A percentile compares a stretch with the other conserved stretches of the same genome.
phyloP scores from a whole-genome alignment of 2,888 invertebrate genomes.

The Cacoxenus indagator region DNA sequence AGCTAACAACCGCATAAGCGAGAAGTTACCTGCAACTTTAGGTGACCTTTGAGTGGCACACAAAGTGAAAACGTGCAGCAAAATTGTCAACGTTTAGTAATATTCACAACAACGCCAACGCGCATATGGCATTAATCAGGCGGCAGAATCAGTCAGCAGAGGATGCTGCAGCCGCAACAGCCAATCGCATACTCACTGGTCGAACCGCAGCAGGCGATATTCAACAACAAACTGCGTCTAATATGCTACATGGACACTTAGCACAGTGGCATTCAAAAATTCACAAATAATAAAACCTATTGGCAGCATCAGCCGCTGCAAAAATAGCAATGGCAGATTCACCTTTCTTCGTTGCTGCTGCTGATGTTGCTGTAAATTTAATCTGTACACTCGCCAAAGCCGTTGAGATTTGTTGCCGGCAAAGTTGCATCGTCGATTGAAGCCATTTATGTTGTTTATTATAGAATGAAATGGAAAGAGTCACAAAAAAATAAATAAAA shows the following conservation, averaged over 20 bases:
- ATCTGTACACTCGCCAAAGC: constrained; percentile 17
- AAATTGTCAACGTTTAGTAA: constrained; percentile 58
- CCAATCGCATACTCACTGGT: constrained; percentile 20
- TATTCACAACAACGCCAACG: constrained; percentile 31
- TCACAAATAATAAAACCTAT: neutral
- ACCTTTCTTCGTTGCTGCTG: neutral
- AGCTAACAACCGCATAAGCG: constrained; percentile 17
- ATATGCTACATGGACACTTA: constrained; percentile 16
- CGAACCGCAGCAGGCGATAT: constrained; percentile 31
- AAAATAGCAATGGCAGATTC: neutral
- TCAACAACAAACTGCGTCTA: constrained; percentile 25
- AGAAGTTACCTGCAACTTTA: neutral
- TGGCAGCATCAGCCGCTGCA: neutral
- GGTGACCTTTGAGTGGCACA: constrained; percentile 52
- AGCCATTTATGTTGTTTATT: constrained; percentile 12
- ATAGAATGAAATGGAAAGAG: constrained; percentile 38
- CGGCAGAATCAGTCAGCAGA: neutral
- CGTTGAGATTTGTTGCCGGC: constrained; percentile 39
- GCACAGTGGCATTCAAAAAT: neutral
- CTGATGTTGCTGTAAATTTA: neutral
- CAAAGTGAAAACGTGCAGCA: constrained; percentile 55
- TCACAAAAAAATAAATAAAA: constrained; percentile 20
- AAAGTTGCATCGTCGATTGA: constrained; percentile 16
- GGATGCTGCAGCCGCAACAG: constrained; percentile 17
- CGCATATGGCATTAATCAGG: neutral